These are phyloP conservation scores for Horisme vitalbata DNA, from an alignment of 2,888 invertebrate genomes.

Conservation along the genomic window DNA sequence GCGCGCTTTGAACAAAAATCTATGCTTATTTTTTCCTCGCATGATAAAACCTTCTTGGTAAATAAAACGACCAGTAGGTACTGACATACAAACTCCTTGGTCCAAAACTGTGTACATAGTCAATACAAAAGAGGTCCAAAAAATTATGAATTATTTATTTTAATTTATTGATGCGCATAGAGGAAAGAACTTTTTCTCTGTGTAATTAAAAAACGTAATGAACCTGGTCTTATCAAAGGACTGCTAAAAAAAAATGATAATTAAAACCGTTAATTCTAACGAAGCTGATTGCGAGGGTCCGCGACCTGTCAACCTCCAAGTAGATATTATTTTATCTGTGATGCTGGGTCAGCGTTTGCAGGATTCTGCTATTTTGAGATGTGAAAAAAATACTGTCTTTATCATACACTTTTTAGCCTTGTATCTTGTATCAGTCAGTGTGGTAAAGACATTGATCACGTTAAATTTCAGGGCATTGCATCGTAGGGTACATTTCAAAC, in stretches of 20 bases:
- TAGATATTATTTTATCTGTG: conserved; percentile 1
- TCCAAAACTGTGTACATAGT: too few relatives aligned
- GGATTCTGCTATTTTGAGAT: neutral
- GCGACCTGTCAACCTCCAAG: conserved; percentile 42
- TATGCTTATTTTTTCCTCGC: too few relatives aligned
- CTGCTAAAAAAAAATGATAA: conserved; percentile 50
- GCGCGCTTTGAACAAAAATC: too few relatives aligned
- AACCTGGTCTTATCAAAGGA: conserved; percentile 52
- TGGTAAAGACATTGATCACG: too few relatives aligned
- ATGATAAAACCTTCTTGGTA: too few relatives aligned
- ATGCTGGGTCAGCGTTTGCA: neutral
- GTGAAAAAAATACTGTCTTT: too few relatives aligned
- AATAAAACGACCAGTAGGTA: too few relatives aligned
- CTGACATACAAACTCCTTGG: too few relatives aligned
- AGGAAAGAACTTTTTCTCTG: conserved; percentile 14
- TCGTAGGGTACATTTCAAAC: too few relatives aligned
- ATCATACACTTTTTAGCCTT: too few relatives aligned
- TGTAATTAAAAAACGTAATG: conserved; percentile 46
- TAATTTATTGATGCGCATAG: neutral
- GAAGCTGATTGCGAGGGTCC: conserved; percentile 50
- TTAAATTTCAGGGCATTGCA: too few relatives aligned
- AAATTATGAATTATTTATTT: neutral
- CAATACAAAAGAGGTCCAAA: neutral
- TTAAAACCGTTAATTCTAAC: conserved; percentile 68
- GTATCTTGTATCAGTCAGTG: too few relatives aligned